Percentiles rank a stretch among this genome's conserved stretches.
phyloP scores from a whole-genome alignment of 30 jellyfish, hydroid and myxozoan genomes.

The Catostylus mosaicus region DNA sequence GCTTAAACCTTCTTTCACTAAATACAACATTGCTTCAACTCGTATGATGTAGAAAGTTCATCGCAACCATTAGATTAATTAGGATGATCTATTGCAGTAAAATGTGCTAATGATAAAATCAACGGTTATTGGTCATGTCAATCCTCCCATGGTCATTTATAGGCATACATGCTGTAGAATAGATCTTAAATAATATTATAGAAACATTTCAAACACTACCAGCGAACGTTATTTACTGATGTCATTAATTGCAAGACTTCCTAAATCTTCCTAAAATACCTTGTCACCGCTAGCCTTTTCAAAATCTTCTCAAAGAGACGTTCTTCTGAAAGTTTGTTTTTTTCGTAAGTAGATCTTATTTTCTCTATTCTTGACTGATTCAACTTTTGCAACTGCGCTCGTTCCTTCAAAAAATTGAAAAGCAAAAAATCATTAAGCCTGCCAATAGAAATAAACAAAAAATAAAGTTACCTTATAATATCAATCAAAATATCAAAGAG shows the following conservation, averaged over 20 bases:
- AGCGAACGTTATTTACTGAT: too few relatives aligned
- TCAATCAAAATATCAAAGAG: too few relatives aligned
- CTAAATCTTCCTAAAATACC: not conserved
- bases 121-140: not conserved
- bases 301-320: constrained; percentile 47
- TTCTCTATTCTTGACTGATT: constrained; percentile 47
- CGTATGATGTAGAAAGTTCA: not conserved
- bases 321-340: constrained; percentile 60
- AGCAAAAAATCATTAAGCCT: not conserved
- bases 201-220: not conserved
- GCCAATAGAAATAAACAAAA: too few relatives aligned
- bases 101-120: not conserved
- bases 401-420: constrained; percentile 24
- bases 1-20: not conserved
- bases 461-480: too few relatives aligned
- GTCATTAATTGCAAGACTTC: not conserved
- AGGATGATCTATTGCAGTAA: not conserved
- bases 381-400: constrained; percentile 51
- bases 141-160: not conserved
- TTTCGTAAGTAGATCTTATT: constrained; percentile 44
- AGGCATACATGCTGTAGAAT: not conserved
- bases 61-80: not conserved
- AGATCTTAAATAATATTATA: not conserved
- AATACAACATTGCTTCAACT: not conserved
- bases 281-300: constrained; percentile 26